These are phyloP conservation scores for Sciurus niger DNA, from an alignment of 2,113 vertebrate genomes.

Conservation along the genomic window DNA sequence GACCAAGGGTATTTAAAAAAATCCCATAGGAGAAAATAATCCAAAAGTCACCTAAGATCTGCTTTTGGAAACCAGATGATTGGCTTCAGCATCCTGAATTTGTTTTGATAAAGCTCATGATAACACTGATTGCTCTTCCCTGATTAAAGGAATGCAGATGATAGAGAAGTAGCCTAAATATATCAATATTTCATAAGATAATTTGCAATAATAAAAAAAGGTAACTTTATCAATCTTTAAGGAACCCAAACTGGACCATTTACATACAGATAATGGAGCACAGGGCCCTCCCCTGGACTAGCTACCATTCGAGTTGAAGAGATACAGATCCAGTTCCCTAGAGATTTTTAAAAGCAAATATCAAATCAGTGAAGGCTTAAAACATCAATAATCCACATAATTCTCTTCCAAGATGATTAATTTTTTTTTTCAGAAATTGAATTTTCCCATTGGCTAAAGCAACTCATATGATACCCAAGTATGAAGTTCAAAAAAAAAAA, in stretches of 20 bases:
- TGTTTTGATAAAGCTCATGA: slow-evolving; percentile 49
- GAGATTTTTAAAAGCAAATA: slow-evolving; percentile 52
- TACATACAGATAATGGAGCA: not conserved
- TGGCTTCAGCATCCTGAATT: not conserved
- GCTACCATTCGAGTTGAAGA: not conserved
- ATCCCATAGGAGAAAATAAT: not conserved
- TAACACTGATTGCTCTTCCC: slow-evolving; percentile 31
- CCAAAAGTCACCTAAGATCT: not conserved
- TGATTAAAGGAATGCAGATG: slow-evolving; percentile 11
- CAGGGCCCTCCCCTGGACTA: not conserved
- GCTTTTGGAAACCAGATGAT: not conserved
- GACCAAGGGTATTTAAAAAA: not conserved
- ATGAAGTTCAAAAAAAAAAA: slow-evolving; percentile 15
- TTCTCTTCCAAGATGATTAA: slow-evolving; percentile 61
- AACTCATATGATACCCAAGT: slow-evolving; percentile 1
- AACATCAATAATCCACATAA: slow-evolving; percentile 59
- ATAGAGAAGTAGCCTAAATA: not conserved
- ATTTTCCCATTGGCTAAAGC: slow-evolving; percentile 43
- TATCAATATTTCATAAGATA: slow-evolving; percentile 18
- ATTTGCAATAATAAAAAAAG: slow-evolving; percentile 54
- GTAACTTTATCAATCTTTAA: slow-evolving; percentile 32
- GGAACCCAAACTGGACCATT: slow-evolving; percentile 31
- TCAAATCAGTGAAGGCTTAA: slow-evolving; percentile 48
- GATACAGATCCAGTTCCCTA: not conserved
- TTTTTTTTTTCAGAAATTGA: not conserved